These are phyloP conservation scores for Porites lobata DNA, from an alignment of 92 coral and sea anemone species.

Conservation along the genomic window DNA sequence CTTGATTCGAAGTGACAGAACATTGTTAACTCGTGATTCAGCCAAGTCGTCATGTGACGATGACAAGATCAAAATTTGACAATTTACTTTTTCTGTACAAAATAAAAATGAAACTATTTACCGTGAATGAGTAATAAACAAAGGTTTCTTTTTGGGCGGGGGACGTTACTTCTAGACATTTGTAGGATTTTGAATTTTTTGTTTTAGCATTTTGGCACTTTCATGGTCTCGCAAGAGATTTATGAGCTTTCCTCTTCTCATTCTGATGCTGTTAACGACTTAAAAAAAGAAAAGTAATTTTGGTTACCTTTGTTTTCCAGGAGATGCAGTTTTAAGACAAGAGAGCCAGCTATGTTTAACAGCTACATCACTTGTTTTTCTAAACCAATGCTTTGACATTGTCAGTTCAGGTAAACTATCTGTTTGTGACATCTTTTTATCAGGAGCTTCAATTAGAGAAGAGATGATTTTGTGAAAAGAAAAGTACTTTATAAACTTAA, in stretches of 20 bases:
- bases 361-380: slow-evolving; percentile 84
- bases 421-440: not conserved
- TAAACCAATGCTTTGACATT: slow-evolving; percentile 84
- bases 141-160: not conserved
- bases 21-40: not conserved
- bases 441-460: too few species aligned
- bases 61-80: not conserved
- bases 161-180: too few species aligned
- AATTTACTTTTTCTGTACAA: not conserved
- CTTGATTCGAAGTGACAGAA: not conserved
- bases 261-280: too few species aligned
- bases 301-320: slow-evolving; percentile 31
- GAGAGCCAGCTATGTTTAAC: slow-evolving; percentile 85
- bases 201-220: too few species aligned
- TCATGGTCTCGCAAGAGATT: too few species aligned
- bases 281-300: too few species aligned
- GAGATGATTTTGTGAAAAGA: too few species aligned
- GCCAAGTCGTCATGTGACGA: not conserved
- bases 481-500: too few species aligned
- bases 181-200: too few species aligned
- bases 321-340: slow-evolving; percentile 76
- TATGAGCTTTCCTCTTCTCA: too few species aligned
- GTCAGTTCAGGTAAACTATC: slow-evolving; percentile 68
- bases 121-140: not conserved
- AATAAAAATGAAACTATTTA: not conserved